A percentile compares a stretch with the other conserved stretches of the same genome.
These are phyloP conservation scores for Amaurobius ferox DNA, from an alignment of 2,888 invertebrate species.

Conservation along the genomic window DNA sequence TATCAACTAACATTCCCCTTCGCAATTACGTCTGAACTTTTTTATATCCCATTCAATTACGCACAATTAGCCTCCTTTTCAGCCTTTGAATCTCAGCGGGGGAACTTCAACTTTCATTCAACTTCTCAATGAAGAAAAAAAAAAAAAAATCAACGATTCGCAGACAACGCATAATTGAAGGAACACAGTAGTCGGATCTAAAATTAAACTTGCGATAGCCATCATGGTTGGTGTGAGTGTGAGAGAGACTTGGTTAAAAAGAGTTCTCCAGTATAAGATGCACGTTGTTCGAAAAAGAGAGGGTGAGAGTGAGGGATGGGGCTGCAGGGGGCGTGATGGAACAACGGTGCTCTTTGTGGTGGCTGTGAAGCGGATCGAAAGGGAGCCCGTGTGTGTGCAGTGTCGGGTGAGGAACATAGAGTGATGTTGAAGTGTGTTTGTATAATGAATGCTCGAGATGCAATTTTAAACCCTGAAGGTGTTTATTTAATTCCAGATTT, in stretches of 20 bases:
- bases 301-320: conserved; percentile 8
- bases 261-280: conserved; percentile 1
- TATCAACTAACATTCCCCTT: background rate
- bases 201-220: conserved; percentile 68
- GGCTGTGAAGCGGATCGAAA: background rate
- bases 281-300: conserved; percentile 17
- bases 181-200: conserved; percentile 68
- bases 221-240: conserved; percentile 49
- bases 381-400: conserved; percentile 27
- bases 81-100: conserved; percentile 36
- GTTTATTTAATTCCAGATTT: conserved; percentile 12
- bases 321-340: background rate
- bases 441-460: conserved; percentile 14
- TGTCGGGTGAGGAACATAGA: conserved; percentile 13
- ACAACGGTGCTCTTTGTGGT: conserved; percentile 52
- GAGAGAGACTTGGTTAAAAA: conserved; percentile 19
- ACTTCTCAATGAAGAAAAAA: conserved; percentile 1
- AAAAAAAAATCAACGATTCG: conserved; percentile 22
- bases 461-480: conserved; percentile 14
- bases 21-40: background rate
- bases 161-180: conserved; percentile 66
- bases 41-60: conserved; percentile 3
- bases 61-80: conserved; percentile 13
- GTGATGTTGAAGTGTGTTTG: conserved; percentile 1
- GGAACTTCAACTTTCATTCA: conserved; percentile 25